Percentiles rank a stretch among this genome's conserved stretches.
Evolutionary conservation across 2,888 invertebrate species (phyloP).

Genomic region (Mesoligia furuncula): DNA sequence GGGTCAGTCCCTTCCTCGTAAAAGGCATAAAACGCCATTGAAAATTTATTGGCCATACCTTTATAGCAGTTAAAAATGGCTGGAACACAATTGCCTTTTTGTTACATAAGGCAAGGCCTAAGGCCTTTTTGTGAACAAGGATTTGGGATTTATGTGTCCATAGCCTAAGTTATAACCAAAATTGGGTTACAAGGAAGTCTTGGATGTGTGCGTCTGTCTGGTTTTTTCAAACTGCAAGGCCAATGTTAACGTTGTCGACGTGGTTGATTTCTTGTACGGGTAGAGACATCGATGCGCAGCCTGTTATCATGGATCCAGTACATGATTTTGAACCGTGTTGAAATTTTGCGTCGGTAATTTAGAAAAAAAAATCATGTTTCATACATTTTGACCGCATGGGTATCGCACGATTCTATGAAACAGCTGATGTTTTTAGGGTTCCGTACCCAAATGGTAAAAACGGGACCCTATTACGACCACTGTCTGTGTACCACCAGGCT

Average conservation of each 20-base stretch:
- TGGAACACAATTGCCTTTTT: conserved; percentile 45
- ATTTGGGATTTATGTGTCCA: conserved; percentile 16
- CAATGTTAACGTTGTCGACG: neutral
- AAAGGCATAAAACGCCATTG: conserved; percentile 43
- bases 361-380: no score
- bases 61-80: conserved; percentile 50
- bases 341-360: no score
- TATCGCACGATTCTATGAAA: no score
- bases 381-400: no score
- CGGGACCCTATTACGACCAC: no score
- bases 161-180: neutral
- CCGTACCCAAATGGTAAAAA: no score
- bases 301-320: no score
- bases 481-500: no score
- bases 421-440: no score
- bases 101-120: conserved; percentile 25
- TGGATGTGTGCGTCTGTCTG: neutral
- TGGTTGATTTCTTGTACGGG: no score
- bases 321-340: no score
- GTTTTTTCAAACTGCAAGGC: neutral
- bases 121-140: conserved; percentile 1
- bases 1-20: conserved; percentile 12
- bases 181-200: neutral
- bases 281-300: no score
- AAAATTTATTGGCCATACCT: conserved; percentile 54